Evolutionary conservation across 2,888 invertebrate species (phyloP).

Genomic region (Lasioglossum calceatum): DNA sequence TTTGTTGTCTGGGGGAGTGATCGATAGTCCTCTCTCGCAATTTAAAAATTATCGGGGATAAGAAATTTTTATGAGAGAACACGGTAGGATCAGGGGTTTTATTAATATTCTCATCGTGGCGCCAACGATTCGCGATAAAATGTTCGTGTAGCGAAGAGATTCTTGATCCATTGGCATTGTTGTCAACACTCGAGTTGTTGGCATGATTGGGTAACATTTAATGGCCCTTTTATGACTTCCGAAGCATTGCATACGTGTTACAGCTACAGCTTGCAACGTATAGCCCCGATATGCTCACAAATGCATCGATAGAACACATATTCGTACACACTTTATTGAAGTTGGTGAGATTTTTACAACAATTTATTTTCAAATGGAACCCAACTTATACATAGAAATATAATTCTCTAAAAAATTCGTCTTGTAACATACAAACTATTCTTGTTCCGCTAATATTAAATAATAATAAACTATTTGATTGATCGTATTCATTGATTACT

Average conservation of each 20-base stretch:
- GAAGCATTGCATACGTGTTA: neutral
- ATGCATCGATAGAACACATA: neutral
- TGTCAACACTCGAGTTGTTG: neutral
- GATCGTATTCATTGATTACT: neutral
- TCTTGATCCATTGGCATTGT: neutral
- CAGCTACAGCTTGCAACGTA: neutral
- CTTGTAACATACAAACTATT: neutral
- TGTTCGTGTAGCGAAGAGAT: neutral
- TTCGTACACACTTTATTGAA: neutral
- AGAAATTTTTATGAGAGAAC: neutral
- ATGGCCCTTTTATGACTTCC: neutral
- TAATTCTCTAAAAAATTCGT: neutral
- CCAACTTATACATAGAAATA: neutral
- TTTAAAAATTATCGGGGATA: neutral
- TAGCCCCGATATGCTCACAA: neutral
- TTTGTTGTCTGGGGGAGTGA: neutral
- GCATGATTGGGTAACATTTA: neutral
- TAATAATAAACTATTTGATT: no score
- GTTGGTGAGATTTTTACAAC: neutral
- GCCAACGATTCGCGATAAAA: neutral
- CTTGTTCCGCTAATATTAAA: neutral
- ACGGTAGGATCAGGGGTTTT: neutral
- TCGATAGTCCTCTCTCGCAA: conserved; percentile 49
- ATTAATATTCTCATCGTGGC: neutral
- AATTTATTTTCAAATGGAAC: neutral